phyloP scores from a whole-genome alignment of 2,113 vertebrate species.

The Lamprotornis superbus region DNA sequence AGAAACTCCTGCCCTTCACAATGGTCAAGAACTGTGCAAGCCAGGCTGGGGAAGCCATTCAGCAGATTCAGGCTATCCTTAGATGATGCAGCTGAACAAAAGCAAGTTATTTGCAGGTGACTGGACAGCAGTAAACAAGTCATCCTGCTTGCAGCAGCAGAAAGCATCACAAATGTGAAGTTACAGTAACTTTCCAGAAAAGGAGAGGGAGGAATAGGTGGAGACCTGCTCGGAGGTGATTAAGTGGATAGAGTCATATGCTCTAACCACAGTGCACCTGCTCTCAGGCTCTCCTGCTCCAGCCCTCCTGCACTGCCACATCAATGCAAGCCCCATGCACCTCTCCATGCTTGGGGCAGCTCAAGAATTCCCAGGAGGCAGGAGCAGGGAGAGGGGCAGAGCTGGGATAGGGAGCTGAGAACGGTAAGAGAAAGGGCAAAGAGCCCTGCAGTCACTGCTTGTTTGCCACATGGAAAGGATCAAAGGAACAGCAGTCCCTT shows the following conservation, averaged over 20 bases:
- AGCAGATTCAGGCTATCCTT: neutral
- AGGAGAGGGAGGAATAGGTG: conserved; percentile 34
- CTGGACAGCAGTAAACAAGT: neutral
- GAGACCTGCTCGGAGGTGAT: conserved; percentile 22
- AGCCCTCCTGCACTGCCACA: neutral
- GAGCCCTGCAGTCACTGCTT: neutral
- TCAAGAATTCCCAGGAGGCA: neutral
- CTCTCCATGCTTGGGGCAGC: neutral
- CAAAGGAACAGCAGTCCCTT: neutral
- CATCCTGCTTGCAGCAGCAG: conserved; percentile 12
- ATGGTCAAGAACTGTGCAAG: neutral
- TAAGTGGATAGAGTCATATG: conserved; percentile 39
- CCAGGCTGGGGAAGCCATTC: neutral
- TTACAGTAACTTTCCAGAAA: conserved; percentile 39
- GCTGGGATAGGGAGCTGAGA: neutral
- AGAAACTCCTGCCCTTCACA: neutral
- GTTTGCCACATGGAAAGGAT: neutral
- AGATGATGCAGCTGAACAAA: neutral
- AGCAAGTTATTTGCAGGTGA: neutral
- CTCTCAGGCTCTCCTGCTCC: neutral
- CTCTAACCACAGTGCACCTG: conserved; percentile 17
- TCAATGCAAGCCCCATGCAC: neutral
- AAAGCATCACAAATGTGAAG: conserved; percentile 15
- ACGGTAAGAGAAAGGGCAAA: conserved; percentile 2
- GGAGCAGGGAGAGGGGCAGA: neutral